Conservation (phyloP, 1,140 invertebrate species). For the Drosophila insularis region DNA sequence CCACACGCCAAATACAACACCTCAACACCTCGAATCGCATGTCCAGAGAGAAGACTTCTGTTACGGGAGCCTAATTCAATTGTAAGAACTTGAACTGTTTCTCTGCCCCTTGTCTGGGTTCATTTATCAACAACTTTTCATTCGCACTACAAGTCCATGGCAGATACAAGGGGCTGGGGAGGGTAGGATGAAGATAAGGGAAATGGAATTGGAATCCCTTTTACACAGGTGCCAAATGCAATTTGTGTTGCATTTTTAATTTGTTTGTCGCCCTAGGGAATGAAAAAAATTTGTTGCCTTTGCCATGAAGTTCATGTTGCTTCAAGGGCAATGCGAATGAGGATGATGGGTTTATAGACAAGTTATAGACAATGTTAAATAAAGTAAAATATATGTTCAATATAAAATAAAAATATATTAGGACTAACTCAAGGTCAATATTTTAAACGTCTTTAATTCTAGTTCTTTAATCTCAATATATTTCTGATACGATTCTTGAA, state of each 20-base stretch:
- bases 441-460: too few species aligned
- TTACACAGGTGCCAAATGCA: constrained; percentile 71
- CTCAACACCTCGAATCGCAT: constrained; percentile 47
- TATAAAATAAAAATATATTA: too few species aligned
- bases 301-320: constrained; percentile 54
- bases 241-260: constrained; percentile 80
- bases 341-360: constrained; percentile 1
- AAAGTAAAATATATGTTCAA: too few species aligned
- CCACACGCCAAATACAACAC: constrained; percentile 60
- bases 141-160: constrained; percentile 55
- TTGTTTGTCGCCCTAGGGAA: constrained; percentile 29
- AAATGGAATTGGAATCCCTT: constrained; percentile 9
- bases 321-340: constrained; percentile 28
- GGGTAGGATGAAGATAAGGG: not conserved
- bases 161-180: not conserved
- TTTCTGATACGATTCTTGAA: too few species aligned
- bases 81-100: constrained; percentile 37
- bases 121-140: constrained; percentile 74
- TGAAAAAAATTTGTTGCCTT: constrained; percentile 26
- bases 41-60: constrained; percentile 46
- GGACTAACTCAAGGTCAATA: too few species aligned
- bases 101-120: constrained; percentile 35
- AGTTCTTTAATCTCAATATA: too few species aligned
- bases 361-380: not conserved
- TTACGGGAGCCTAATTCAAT: constrained; percentile 69